Conservation (phyloP, 1,140 invertebrate genomes). For the Temnothorax nylanderi region DNA sequence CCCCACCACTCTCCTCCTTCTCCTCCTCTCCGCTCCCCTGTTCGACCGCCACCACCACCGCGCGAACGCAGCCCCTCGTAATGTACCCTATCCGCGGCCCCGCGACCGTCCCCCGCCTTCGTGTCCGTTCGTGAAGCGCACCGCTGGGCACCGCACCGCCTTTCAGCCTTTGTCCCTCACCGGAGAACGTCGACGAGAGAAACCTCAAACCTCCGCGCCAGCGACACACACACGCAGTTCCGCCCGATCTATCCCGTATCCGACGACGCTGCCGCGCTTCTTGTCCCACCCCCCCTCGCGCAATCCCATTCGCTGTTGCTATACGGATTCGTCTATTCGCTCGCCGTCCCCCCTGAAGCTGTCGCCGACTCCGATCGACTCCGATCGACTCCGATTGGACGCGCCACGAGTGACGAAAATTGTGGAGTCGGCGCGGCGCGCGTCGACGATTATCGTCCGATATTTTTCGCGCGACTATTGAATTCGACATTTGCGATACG, state of each 20-base stretch:
- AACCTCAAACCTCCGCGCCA: background rate
- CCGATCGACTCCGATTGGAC: background rate
- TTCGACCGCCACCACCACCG: background rate
- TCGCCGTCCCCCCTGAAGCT: background rate
- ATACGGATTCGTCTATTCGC: constrained; percentile 22
- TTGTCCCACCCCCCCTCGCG: background rate
- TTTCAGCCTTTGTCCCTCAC: background rate
- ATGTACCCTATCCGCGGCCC: background rate
- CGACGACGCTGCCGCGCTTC: constrained; percentile 11
- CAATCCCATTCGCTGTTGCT: constrained; percentile 15
- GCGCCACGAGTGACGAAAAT: background rate
- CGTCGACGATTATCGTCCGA: background rate
- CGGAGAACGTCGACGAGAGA: background rate
- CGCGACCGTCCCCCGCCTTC: background rate
- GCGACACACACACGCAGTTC: background rate
- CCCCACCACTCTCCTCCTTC: constrained; percentile 8
- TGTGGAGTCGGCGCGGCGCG: background rate
- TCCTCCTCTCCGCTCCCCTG: background rate
- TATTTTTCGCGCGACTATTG: background rate
- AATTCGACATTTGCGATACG: background rate
- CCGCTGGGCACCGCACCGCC: background rate
- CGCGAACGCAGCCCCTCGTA: background rate
- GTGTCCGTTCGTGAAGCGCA: background rate
- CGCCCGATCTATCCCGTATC: background rate
- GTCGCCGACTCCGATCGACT: background rate